phyloP scores from a whole-genome alignment of 2,888 invertebrate species.

The Hypselothyrea guttata region DNA sequence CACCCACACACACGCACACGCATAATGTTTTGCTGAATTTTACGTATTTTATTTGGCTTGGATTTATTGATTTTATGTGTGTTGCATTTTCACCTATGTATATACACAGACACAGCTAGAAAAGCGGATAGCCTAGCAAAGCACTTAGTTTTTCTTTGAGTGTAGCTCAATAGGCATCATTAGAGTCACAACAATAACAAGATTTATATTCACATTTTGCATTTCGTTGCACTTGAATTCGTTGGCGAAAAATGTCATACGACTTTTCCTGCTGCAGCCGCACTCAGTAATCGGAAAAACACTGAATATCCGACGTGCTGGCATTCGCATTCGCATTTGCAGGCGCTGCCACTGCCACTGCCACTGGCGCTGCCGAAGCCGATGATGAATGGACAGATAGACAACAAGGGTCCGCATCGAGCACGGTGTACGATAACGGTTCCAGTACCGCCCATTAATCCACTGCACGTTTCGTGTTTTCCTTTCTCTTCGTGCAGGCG shows the following conservation, averaged over 20 bases:
- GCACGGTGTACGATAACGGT: constrained; percentile 47
- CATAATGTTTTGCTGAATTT: constrained; percentile 56
- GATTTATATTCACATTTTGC: constrained; percentile 64
- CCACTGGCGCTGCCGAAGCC: constrained; percentile 41
- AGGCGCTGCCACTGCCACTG: constrained; percentile 9
- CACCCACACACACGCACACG: constrained; percentile 48
- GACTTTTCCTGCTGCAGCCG: constrained; percentile 69
- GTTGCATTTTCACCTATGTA: constrained; percentile 66
- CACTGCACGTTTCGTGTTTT: constrained; percentile 39
- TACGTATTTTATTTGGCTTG: constrained; percentile 70
- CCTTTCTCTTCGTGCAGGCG: constrained; percentile 20
- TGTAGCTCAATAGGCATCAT: constrained; percentile 18
- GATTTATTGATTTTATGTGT: constrained; percentile 75
- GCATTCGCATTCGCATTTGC: constrained; percentile 35
- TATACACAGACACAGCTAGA: constrained; percentile 19
- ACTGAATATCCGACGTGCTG: constrained; percentile 46
- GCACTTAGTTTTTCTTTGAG: constrained; percentile 10
- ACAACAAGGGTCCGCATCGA: constrained; percentile 44
- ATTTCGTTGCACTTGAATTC: constrained; percentile 75
- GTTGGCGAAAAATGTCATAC: constrained; percentile 66
- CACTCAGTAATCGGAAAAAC: constrained; percentile 60
- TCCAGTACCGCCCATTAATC: constrained; percentile 41
- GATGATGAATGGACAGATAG: constrained; percentile 51
- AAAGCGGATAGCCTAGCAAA: constrained; percentile 18
- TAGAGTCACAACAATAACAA: constrained; percentile 20